Percentiles rank a stretch among this genome's conserved stretches.
phyloP scores from a whole-genome alignment of 2,113 vertebrate genomes.

The Mugil cephalus region DNA sequence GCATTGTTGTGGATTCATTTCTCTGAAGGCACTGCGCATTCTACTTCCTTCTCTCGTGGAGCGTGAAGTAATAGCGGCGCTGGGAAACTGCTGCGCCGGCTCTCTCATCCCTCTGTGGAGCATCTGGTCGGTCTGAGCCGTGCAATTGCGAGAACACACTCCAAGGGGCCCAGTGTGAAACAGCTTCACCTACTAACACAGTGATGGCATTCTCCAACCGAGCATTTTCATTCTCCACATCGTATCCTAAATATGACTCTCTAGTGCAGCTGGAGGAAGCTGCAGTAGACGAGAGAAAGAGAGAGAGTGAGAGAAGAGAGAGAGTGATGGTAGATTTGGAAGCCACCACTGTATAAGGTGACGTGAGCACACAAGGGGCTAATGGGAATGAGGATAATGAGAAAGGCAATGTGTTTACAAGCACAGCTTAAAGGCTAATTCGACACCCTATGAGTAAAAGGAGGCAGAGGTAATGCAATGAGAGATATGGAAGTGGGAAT shows the following conservation, averaged over 20 bases:
- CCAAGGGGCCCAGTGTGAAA: constrained; percentile 29
- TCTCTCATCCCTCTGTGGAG: constrained; percentile 46
- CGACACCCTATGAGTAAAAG: constrained; percentile 13
- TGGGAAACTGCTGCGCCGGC: constrained; percentile 60
- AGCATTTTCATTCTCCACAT: constrained; percentile 29
- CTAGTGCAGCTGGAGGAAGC: constrained; percentile 37
- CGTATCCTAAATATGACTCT: constrained; percentile 50
- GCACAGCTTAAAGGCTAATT: constrained; percentile 73
- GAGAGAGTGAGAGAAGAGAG: background rate
- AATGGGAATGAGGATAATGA: constrained; percentile 34
- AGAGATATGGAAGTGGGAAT: constrained; percentile 32
- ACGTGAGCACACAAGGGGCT: constrained; percentile 31
- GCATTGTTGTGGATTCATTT: constrained; percentile 39
- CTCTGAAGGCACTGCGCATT: constrained; percentile 11
- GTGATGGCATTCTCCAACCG: constrained; percentile 15
- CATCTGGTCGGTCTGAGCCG: constrained; percentile 57
- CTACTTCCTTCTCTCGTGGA: constrained; percentile 33
- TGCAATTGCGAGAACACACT: constrained; percentile 26
- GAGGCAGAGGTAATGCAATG: constrained; percentile 28
- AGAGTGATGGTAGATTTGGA: constrained; percentile 1
- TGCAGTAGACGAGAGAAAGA: constrained; percentile 41
- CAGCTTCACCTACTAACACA: constrained; percentile 38
- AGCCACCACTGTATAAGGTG: constrained; percentile 36
- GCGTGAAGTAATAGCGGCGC: constrained; percentile 50
- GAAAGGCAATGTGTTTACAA: no score